These are phyloP conservation scores for Octodonta nipae DNA, from an alignment of 2,888 invertebrate genomes.

Conservation along the genomic window DNA sequence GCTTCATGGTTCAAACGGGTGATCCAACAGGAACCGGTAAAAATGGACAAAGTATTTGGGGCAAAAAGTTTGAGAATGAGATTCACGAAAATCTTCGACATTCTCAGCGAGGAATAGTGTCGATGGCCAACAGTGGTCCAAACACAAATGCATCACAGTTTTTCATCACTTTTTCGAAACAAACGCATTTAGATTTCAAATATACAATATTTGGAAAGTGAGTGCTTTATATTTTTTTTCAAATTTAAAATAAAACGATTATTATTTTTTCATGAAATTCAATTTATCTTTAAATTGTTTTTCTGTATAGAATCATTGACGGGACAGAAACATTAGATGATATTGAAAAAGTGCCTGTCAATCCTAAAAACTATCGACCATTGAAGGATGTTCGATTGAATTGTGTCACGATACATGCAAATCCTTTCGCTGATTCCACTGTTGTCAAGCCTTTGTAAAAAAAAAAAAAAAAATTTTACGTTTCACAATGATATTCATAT, in stretches of 20 bases:
- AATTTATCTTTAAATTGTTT: too few species aligned
- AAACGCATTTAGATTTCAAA: conserved; percentile 90
- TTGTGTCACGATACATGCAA: conserved; percentile 90
- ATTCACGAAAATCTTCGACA: conserved; percentile 83
- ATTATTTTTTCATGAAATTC: too few species aligned
- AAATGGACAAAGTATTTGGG: conserved; percentile 95
- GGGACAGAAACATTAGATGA: conserved; percentile 92
- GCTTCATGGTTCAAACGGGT: conserved; percentile 66
- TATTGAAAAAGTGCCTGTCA: conserved; percentile 85
- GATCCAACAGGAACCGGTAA: conserved; percentile 90
- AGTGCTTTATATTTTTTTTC: too few species aligned
- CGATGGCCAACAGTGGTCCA: conserved; percentile 98
- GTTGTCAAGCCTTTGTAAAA: too few species aligned
- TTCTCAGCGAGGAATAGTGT: conserved; percentile 72
- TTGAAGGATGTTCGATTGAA: conserved; percentile 76
- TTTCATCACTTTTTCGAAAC: conserved; percentile 87
- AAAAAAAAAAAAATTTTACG: too few species aligned
- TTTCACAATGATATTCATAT: too few species aligned
- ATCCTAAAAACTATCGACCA: conserved; percentile 84
- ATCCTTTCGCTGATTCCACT: conserved; percentile 92
- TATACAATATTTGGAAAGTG: conserved; percentile 95
- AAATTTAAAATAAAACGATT: conserved; percentile 5
- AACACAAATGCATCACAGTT: conserved; percentile 97
- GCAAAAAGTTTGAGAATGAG: conserved; percentile 92
- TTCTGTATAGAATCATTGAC: conserved; percentile 89